These are phyloP conservation scores for Cremastinae sp. DNA, from an alignment of 2,888 invertebrate species.

Conservation along the genomic window DNA sequence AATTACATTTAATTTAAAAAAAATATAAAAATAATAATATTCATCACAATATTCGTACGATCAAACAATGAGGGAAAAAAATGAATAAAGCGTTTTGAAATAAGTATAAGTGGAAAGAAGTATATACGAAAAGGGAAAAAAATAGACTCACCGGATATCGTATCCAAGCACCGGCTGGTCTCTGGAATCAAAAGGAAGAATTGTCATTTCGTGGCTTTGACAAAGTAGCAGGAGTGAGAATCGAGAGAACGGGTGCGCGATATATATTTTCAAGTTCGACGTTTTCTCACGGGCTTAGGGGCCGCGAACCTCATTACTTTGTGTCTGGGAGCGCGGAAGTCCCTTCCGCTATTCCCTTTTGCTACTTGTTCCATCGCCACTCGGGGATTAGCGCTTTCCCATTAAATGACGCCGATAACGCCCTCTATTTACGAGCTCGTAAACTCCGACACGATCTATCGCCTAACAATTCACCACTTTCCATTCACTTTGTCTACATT, in stretches of 20 bases:
- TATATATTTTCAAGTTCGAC: too few relatives aligned
- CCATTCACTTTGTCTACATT: slow-evolving; percentile 7
- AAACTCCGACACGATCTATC: slow-evolving; percentile 58
- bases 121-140: too few relatives aligned
- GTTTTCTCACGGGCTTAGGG: too few relatives aligned
- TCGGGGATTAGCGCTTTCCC: slow-evolving; percentile 62
- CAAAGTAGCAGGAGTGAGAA: not conserved
- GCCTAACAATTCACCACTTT: slow-evolving; percentile 60
- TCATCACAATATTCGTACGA: too few relatives aligned
- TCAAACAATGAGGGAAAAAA: too few relatives aligned
- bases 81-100: too few relatives aligned
- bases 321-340: slow-evolving; percentile 22
- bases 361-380: slow-evolving; percentile 45
- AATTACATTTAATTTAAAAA: too few relatives aligned
- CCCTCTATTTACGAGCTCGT: slow-evolving; percentile 63
- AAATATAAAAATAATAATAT: too few relatives aligned
- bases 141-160: slow-evolving; percentile 59
- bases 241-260: not conserved
- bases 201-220: not conserved
- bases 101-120: too few relatives aligned
- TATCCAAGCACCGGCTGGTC: slow-evolving; percentile 56
- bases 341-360: slow-evolving; percentile 23
- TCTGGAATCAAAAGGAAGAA: slow-evolving; percentile 41
- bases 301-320: too few relatives aligned
- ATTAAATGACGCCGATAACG: slow-evolving; percentile 65